A percentile compares a stretch with the other conserved stretches of the same genome.
These are phyloP conservation scores for Lymantria dispar DNA, from an alignment of 2,888 invertebrate genomes.

Conservation along the genomic window DNA sequence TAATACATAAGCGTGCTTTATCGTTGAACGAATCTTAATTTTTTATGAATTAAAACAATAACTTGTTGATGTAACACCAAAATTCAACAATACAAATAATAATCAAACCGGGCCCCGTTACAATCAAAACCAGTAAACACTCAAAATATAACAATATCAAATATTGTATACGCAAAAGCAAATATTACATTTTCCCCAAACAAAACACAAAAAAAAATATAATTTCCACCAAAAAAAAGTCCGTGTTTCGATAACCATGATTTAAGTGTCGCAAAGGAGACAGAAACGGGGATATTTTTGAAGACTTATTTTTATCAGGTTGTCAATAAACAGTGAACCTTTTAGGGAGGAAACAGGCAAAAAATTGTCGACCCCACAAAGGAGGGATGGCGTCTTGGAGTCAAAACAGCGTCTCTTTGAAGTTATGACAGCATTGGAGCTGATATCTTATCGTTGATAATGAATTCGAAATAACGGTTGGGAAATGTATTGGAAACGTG, in stretches of 20 bases:
- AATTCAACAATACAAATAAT: neutral
- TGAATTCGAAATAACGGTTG: slow-evolving; percentile 30
- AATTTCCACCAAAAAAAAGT: slow-evolving; percentile 5
- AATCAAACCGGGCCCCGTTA: neutral
- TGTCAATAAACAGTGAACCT: slow-evolving; percentile 45
- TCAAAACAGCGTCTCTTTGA: slow-evolving; percentile 11
- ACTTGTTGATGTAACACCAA: too few relatives aligned
- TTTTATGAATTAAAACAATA: too few relatives aligned
- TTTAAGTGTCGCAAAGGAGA: slow-evolving; percentile 19
- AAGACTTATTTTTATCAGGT: slow-evolving; percentile 40
- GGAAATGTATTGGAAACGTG: slow-evolving; percentile 30
- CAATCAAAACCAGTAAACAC: neutral
- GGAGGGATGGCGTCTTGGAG: slow-evolving; percentile 17
- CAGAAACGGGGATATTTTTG: slow-evolving; percentile 14
- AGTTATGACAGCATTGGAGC: slow-evolving; percentile 30
- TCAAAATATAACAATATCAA: neutral
- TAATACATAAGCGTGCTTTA: too few relatives aligned
- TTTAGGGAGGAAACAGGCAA: slow-evolving; percentile 23
- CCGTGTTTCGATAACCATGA: slow-evolving; percentile 18
- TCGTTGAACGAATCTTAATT: too few relatives aligned
- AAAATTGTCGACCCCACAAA: slow-evolving; percentile 32
- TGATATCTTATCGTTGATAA: slow-evolving; percentile 36
- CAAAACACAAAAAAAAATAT: slow-evolving; percentile 11
- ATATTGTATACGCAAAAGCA: neutral
- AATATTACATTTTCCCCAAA: slow-evolving; percentile 4